Percentiles rank a stretch among this genome's conserved stretches.
phyloP scores from a whole-genome alignment of 1,140 invertebrate species.

The Augochlora pura region DNA sequence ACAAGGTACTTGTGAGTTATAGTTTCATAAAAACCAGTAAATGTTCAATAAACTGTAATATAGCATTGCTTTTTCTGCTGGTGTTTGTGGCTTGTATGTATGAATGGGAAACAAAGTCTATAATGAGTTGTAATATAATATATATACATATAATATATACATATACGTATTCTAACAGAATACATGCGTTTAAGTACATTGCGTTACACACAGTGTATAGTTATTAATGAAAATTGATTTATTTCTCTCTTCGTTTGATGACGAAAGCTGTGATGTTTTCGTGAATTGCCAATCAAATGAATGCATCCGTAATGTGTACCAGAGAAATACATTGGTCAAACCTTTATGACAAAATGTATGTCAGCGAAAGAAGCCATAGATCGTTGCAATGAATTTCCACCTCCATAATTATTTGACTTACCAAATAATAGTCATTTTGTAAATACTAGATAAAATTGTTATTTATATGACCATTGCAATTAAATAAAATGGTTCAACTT shows the following conservation, averaged over 20 bases:
- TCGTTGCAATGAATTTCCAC: conserved; percentile 32
- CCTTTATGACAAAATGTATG: not conserved
- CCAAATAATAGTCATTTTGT: conserved; percentile 27
- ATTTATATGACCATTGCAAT: conserved; percentile 34
- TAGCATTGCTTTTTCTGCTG: conserved; percentile 11
- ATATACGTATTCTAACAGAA: not conserved
- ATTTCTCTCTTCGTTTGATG: not conserved
- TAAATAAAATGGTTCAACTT: conserved; percentile 37
- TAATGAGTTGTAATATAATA: not conserved
- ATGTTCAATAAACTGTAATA: conserved; percentile 7
- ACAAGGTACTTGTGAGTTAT: conserved; percentile 4
- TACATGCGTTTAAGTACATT: not conserved
- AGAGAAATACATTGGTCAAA: conserved; percentile 6
- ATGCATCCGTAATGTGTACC: conserved; percentile 23
- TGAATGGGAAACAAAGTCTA: not conserved
- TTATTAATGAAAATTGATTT: not conserved
- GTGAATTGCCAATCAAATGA: conserved; percentile 9
- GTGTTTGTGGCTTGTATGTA: not conserved
- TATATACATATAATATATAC: no score
- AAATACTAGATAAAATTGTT: conserved; percentile 43
- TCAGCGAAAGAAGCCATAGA: conserved; percentile 34
- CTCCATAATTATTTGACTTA: conserved; percentile 20
- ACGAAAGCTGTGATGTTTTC: conserved; percentile 43
- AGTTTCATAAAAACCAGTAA: not conserved
- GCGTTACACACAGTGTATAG: not conserved